A percentile compares a stretch with the other conserved stretches of the same genome.
These are phyloP conservation scores for Hemiprocne comata DNA, from an alignment of 2,113 vertebrate species.

Conservation along the genomic window DNA sequence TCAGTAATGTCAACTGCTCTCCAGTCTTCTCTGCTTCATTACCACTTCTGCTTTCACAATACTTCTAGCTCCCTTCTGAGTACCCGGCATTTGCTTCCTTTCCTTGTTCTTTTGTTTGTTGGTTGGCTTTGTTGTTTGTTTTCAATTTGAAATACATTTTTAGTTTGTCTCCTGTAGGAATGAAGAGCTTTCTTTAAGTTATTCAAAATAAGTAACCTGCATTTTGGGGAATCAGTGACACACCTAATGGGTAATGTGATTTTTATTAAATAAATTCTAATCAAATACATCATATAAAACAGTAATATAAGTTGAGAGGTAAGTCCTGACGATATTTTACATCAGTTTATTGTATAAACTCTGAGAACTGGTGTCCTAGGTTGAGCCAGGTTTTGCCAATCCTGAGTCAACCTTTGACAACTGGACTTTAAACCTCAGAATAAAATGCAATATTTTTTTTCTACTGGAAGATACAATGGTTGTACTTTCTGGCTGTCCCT, in stretches of 20 bases:
- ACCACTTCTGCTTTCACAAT: background rate
- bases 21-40: slow-evolving; percentile 24
- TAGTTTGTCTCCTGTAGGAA: background rate
- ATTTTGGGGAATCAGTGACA: background rate
- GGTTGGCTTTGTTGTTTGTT: background rate
- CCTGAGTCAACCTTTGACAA: too few relatives aligned
- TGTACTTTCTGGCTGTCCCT: background rate
- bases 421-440: too few relatives aligned
- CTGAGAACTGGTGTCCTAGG: background rate
- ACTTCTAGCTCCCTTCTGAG: background rate
- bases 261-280: background rate
- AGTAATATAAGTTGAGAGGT: background rate
- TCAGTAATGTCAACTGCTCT: slow-evolving; percentile 31
- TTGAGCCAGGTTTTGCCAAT: too few relatives aligned
- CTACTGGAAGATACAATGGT: background rate
- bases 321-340: background rate
- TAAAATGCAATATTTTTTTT: background rate
- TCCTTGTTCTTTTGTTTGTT: background rate
- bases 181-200: background rate
- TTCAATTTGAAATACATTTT: background rate
- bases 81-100: background rate
- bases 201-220: background rate
- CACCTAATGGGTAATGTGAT: background rate
- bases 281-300: background rate
- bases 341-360: background rate